Conservation (phyloP, 1,140 invertebrate genomes). For the Atta cephalotes region DNA sequence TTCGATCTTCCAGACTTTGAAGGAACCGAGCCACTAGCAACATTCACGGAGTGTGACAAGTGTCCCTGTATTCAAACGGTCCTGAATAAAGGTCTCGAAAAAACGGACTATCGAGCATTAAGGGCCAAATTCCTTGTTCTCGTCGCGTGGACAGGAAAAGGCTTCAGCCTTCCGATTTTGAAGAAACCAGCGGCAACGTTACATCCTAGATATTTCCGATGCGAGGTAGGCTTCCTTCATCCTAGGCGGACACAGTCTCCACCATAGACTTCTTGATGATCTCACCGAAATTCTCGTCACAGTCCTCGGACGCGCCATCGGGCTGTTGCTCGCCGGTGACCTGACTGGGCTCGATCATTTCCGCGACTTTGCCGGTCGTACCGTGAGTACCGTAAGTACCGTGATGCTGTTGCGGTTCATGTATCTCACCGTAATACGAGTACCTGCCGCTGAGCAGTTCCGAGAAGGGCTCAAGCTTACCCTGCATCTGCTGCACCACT, state of each 20-base stretch:
- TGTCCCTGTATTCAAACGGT: not conserved
- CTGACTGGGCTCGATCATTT: slow-evolving; percentile 69
- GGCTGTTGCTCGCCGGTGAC: slow-evolving; percentile 52
- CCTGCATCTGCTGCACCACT: slow-evolving; percentile 85
- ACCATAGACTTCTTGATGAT: slow-evolving; percentile 97
- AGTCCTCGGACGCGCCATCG: slow-evolving; percentile 81
- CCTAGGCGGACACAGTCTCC: slow-evolving; percentile 93
- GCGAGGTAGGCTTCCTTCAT: slow-evolving; percentile 35
- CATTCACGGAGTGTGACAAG: not conserved
- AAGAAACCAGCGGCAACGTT: not conserved
- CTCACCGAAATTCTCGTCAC: slow-evolving; percentile 94
- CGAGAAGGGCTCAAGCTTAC: slow-evolving; percentile 90
- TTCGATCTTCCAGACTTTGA: not conserved
- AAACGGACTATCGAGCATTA: not conserved
- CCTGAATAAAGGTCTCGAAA: not conserved
- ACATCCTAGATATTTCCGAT: not conserved
- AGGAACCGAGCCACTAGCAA: not conserved
- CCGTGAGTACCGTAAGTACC: slow-evolving; percentile 68
- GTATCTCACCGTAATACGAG: slow-evolving; percentile 84
- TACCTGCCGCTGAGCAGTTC: slow-evolving; percentile 89
- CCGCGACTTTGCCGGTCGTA: slow-evolving; percentile 68
- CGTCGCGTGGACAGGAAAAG: not conserved
- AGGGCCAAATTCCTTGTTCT: not conserved
- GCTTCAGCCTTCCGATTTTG: not conserved
- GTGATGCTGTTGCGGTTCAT: slow-evolving; percentile 75